Percentiles rank a stretch among this genome's conserved stretches.
These are phyloP conservation scores for Caranx ignobilis DNA, from an alignment of 2,113 vertebrate species.

Conservation along the genomic window DNA sequence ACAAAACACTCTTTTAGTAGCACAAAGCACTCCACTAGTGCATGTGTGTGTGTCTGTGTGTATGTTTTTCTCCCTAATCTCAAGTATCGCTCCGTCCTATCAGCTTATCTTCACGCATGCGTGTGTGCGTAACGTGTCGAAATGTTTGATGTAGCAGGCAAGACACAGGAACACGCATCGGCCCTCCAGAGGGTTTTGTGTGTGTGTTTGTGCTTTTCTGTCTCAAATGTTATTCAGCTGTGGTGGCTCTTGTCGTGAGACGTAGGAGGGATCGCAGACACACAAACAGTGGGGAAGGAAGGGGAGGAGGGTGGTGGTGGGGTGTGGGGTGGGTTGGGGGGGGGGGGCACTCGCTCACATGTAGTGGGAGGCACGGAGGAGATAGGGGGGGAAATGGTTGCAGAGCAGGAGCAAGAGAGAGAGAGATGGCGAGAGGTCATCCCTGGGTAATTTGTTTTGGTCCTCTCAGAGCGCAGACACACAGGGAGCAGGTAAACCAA, in stretches of 20 bases:
- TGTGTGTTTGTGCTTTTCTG: conserved; percentile 15
- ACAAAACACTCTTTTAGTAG: conserved; percentile 53
- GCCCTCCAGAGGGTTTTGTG: conserved; percentile 33
- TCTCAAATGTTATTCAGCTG: conserved; percentile 23
- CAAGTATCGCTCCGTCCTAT: conserved; percentile 48
- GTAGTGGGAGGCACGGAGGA: conserved; percentile 57
- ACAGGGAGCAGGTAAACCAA: conserved; percentile 84
- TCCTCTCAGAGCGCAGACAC: conserved; percentile 81
- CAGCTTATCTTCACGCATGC: conserved; percentile 48
- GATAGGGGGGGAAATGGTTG: conserved; percentile 54
- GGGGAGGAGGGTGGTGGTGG: background rate
- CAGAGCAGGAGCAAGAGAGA: conserved; percentile 63
- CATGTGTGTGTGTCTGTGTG: conserved; percentile 36
- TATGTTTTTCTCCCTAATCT: conserved; percentile 54
- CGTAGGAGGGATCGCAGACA: conserved; percentile 24
- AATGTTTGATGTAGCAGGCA: conserved; percentile 46
- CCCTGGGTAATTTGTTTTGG: conserved; percentile 83
- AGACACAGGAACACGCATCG: conserved; percentile 24
- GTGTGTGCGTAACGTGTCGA: conserved; percentile 41
- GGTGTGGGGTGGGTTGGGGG: background rate
- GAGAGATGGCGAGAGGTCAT: conserved; percentile 78
- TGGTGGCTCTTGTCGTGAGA: conserved; percentile 16
- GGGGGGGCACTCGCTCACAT: conserved; percentile 47
- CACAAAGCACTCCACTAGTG: conserved; percentile 21
- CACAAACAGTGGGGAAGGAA: conserved; percentile 36